These are phyloP conservation scores for Remorina albescens DNA, from an alignment of 2,797 vertebrate species.

Conservation along the genomic window DNA sequence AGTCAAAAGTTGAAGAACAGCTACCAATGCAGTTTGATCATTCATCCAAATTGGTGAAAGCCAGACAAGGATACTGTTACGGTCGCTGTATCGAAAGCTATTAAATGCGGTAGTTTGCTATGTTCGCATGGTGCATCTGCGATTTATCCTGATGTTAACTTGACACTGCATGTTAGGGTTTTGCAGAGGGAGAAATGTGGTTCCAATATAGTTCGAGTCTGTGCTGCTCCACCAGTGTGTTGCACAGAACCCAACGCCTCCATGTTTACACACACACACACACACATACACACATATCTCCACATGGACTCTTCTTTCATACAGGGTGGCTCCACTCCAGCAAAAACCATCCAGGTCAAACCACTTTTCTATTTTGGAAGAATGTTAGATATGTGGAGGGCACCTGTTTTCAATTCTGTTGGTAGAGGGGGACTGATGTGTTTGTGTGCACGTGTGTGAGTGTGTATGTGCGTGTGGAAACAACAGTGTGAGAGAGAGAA, in stretches of 20 bases:
- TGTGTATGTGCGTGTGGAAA: conserved; percentile 54
- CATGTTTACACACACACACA: conserved; percentile 80
- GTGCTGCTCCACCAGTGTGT: conserved; percentile 74
- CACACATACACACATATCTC: conserved; percentile 70
- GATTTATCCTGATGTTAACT: conserved; percentile 71
- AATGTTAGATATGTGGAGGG: conserved; percentile 85
- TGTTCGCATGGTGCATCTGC: conserved; percentile 58
- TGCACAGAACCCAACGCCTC: conserved; percentile 77
- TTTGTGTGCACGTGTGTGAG: conserved; percentile 40
- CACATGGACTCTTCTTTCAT: conserved; percentile 78
- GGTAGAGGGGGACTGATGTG: conserved; percentile 66
- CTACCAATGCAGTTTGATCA: conserved; percentile 47
- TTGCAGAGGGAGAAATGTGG: conserved; percentile 77
- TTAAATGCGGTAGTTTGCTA: conserved; percentile 61
- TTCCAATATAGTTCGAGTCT: conserved; percentile 80
- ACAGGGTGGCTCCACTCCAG: conserved; percentile 74
- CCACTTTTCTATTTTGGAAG: conserved; percentile 84
- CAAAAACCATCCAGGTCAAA: conserved; percentile 84
- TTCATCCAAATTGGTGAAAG: conserved; percentile 56
- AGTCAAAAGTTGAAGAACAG: conserved; percentile 56
- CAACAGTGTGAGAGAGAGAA: conserved; percentile 53
- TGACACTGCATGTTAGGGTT: conserved; percentile 77
- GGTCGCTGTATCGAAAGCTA: conserved; percentile 43
- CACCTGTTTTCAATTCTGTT: conserved; percentile 89
- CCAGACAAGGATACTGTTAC: conserved; percentile 54